These are phyloP conservation scores for Brachionus calyciflorus DNA, from an alignment of 1,140 invertebrate genomes.

Conservation along the genomic window DNA sequence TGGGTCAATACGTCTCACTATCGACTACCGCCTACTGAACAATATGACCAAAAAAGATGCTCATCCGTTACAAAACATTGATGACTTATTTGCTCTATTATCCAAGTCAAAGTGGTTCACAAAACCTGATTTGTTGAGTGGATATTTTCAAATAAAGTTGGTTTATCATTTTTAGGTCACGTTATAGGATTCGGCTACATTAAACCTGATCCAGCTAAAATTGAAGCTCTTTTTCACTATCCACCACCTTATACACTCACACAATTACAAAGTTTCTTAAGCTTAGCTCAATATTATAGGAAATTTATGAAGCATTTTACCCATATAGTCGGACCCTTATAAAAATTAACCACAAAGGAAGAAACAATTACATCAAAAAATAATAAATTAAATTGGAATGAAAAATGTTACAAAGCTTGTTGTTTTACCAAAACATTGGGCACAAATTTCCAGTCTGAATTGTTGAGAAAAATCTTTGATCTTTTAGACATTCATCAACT, in stretches of 20 bases:
- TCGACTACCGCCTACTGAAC: neutral
- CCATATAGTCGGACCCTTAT: neutral
- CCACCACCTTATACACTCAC: no score
- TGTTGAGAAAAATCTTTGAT: neutral
- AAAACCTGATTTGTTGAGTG: slow-evolving; percentile 1
- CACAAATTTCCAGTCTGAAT: neutral
- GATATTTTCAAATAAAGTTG: slow-evolving; percentile 15
- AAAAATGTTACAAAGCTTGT: slow-evolving; percentile 2
- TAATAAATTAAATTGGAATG: slow-evolving; percentile 5
- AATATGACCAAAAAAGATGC: no score
- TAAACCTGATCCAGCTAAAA: neutral
- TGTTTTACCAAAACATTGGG: neutral
- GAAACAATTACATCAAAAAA: slow-evolving; percentile 7
- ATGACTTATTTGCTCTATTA: no score
- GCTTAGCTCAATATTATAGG: no score
- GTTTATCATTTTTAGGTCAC: neutral
- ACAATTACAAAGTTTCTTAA: no score
- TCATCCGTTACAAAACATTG: no score
- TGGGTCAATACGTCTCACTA: neutral
- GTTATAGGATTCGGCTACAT: neutral
- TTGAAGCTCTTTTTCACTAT: no score
- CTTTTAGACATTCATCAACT: neutral
- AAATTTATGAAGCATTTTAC: slow-evolving; percentile 6
- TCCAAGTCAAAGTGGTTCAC: neutral
- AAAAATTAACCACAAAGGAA: neutral